Conservation (phyloP, 2,888 invertebrate species). For the Abscondita cerata region DNA sequence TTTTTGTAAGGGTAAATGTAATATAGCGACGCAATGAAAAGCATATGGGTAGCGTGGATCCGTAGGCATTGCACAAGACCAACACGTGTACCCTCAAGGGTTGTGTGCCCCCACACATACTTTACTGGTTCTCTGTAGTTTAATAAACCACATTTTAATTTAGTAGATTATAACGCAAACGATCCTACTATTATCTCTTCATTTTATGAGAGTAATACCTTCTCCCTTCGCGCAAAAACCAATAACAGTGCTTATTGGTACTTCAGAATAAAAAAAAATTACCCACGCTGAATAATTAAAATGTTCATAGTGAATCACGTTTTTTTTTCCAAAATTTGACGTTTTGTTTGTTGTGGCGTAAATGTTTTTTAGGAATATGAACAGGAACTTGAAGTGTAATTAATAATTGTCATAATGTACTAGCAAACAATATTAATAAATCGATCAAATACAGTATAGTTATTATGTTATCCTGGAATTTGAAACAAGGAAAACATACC, state of each 20-base stretch:
- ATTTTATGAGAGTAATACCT: not conserved
- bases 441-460: too few relatives aligned
- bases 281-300: too few relatives aligned
- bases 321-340: too few relatives aligned
- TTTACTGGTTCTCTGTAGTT: conserved; percentile 24
- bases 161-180: conserved; percentile 33
- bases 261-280: too few relatives aligned
- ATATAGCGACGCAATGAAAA: conserved; percentile 7
- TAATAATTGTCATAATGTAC: too few relatives aligned
- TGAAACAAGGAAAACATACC: too few relatives aligned
- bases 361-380: too few relatives aligned
- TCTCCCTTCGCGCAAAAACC: not conserved
- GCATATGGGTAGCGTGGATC: conserved; percentile 43
- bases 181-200: conserved; percentile 23
- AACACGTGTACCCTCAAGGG: conserved; percentile 48
- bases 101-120: conserved; percentile 26
- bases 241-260: not conserved
- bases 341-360: too few relatives aligned
- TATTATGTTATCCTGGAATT: too few relatives aligned
- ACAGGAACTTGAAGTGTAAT: too few relatives aligned
- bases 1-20: not conserved
- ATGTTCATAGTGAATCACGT: too few relatives aligned
- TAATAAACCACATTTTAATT: conserved; percentile 45
- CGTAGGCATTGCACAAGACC: conserved; percentile 41
- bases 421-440: too few relatives aligned